Evolutionary conservation across 2,113 vertebrate genomes (phyloP).

Genomic region (Engraulis encrasicolus): DNA sequence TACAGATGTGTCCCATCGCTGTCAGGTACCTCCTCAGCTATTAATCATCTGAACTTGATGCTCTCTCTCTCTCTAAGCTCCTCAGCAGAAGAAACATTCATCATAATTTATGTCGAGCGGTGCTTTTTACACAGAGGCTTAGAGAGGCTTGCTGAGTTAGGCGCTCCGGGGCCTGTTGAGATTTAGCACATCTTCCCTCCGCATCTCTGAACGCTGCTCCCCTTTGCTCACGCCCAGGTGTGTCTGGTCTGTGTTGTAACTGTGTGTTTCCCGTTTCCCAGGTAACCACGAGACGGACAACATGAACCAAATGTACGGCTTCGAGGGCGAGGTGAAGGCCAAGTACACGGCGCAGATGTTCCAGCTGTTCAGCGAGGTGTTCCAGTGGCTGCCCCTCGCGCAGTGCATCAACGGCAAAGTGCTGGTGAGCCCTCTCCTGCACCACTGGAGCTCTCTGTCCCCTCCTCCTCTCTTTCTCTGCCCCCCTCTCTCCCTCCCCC

Average conservation of each 20-base stretch:
- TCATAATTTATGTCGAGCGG: too few species aligned
- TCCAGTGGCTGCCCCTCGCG: constrained; percentile 93
- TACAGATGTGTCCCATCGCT: too few species aligned
- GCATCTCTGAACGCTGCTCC: not conserved
- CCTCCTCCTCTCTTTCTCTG: too few species aligned
- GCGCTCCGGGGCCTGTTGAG: too few species aligned
- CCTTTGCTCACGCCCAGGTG: not conserved
- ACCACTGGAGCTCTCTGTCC: not conserved
- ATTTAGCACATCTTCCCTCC: not conserved
- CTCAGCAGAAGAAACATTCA: too few species aligned
- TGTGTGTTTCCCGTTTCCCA: constrained; percentile 57
- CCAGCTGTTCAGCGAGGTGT: constrained; percentile 94
- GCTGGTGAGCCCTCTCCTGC: constrained; percentile 75
- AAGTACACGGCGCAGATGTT: constrained; percentile 97
- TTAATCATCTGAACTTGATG: too few species aligned
- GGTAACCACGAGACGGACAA: constrained; percentile 97
- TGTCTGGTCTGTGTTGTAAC: constrained; percentile 1
- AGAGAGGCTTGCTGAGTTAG: too few species aligned
- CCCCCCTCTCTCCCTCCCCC: not conserved
- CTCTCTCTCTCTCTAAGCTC: too few species aligned
- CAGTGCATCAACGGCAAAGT: constrained; percentile 93
- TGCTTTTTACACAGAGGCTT: too few species aligned
- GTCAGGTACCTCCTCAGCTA: too few species aligned
- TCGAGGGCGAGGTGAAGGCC: constrained; percentile 94
- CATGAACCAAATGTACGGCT: constrained; percentile 98